Evolutionary conservation across 1,140 invertebrate genomes (phyloP).

Genomic region (Orussus abietinus): DNA sequence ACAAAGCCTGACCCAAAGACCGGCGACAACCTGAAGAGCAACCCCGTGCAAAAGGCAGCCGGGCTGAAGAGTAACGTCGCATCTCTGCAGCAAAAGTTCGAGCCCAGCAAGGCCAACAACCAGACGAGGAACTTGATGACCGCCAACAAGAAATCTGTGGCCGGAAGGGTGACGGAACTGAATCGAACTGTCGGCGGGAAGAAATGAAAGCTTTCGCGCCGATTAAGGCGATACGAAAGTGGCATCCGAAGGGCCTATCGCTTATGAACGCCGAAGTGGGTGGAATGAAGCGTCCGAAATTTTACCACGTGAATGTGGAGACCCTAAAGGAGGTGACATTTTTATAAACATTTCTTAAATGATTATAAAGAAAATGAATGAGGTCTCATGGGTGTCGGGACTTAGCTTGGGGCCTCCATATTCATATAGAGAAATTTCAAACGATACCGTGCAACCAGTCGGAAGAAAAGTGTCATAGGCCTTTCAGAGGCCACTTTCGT

Average conservation of each 20-base stretch:
- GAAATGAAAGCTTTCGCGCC: conserved; percentile 1
- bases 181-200: conserved; percentile 4
- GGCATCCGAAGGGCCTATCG: conserved; percentile 14
- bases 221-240: conserved; percentile 5
- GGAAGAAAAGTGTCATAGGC: too few species aligned
- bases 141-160: conserved; percentile 14
- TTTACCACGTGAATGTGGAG: too few species aligned
- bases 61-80: conserved; percentile 65
- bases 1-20: conserved; percentile 43
- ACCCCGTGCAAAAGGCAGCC: conserved; percentile 37
- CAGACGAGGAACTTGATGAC: conserved; percentile 1
- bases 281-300: too few species aligned
- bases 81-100: conserved; percentile 71
- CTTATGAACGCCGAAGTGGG: too few species aligned
- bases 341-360: too few species aligned
- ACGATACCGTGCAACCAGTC: too few species aligned
- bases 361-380: too few species aligned
- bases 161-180: conserved; percentile 7
- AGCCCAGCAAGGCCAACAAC: conserved; percentile 44
- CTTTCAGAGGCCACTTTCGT: too few species aligned
- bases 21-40: conserved; percentile 32
- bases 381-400: too few species aligned
- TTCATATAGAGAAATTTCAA: too few species aligned
- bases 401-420: too few species aligned
- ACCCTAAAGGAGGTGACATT: too few species aligned